These are phyloP conservation scores for Mesoclemmys tuberculata DNA, from an alignment of 2,113 vertebrate genomes.

Conservation along the genomic window DNA sequence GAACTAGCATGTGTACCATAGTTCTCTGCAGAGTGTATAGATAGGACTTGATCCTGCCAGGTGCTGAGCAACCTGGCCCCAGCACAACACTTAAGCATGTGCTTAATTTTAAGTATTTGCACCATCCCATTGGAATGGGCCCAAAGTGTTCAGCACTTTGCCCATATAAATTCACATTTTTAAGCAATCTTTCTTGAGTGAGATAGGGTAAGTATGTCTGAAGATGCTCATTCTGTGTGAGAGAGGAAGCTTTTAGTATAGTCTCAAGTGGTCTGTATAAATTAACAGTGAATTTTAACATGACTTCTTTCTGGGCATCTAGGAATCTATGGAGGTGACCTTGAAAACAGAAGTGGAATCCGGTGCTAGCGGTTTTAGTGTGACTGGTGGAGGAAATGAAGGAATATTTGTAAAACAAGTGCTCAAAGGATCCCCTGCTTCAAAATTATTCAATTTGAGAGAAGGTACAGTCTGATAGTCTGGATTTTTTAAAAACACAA, in stretches of 20 bases:
- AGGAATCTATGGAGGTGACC: slow-evolving; percentile 81
- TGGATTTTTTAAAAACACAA: not conserved
- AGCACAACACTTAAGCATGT: not conserved
- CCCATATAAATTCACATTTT: not conserved
- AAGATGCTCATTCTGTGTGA: not conserved
- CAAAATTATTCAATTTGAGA: slow-evolving; percentile 87
- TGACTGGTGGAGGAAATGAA: slow-evolving; percentile 89
- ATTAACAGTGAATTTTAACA: not conserved
- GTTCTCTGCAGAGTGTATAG: too few species aligned
- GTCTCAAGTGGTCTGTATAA: not conserved
- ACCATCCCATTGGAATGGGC: not conserved
- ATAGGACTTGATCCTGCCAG: not conserved
- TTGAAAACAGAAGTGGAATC: slow-evolving; percentile 88
- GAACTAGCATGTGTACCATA: too few species aligned
- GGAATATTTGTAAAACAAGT: slow-evolving; percentile 93
- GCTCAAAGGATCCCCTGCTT: slow-evolving; percentile 89
- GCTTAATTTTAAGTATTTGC: not conserved
- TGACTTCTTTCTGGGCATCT: not conserved
- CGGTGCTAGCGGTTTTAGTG: slow-evolving; percentile 88
- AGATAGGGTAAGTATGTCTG: not conserved
- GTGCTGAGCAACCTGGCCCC: not conserved
- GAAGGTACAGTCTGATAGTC: slow-evolving; percentile 84
- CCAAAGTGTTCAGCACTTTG: not conserved
- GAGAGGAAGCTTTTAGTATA: not conserved
- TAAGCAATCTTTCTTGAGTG: not conserved